These are phyloP conservation scores for Ptilodon capucinus DNA, from an alignment of 2,888 invertebrate genomes.

Conservation along the genomic window DNA sequence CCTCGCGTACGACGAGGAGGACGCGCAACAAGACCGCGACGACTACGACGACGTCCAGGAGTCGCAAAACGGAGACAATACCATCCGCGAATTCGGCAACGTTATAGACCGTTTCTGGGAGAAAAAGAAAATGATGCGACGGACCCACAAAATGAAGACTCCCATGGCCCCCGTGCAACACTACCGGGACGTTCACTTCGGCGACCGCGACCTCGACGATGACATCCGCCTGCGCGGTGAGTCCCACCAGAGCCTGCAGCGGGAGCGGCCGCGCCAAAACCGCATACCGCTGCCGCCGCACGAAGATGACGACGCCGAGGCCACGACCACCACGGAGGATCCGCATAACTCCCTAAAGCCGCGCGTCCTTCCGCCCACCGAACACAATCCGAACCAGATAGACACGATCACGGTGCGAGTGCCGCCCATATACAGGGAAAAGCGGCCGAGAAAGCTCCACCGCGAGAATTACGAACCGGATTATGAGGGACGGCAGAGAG, in stretches of 20 bases:
- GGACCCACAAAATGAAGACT: conserved; percentile 28
- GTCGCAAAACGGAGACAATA: conserved; percentile 57
- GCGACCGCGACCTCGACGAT: conserved; percentile 58
- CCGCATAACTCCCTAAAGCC: conserved; percentile 65
- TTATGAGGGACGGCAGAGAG: conserved; percentile 39
- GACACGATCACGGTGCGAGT: conserved; percentile 78
- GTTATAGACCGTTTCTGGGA: conserved; percentile 75
- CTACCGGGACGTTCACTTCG: conserved; percentile 72
- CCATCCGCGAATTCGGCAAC: conserved; percentile 61
- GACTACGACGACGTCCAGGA: conserved; percentile 74
- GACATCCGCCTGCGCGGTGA: conserved; percentile 40
- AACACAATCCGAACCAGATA: conserved; percentile 75
- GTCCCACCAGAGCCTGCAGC: conserved; percentile 52
- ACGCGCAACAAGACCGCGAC: conserved; percentile 49
- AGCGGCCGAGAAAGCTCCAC: conserved; percentile 70
- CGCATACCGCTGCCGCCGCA: conserved; percentile 44
- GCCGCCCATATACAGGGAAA: conserved; percentile 74
- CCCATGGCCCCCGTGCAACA: conserved; percentile 52
- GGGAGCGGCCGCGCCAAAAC: conserved; percentile 43
- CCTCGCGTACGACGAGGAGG: conserved; percentile 59
- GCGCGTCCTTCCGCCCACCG: conserved; percentile 73
- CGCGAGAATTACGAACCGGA: conserved; percentile 63
- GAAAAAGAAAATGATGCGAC: conserved; percentile 41
- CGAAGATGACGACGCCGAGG: conserved; percentile 61
- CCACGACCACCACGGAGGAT: conserved; percentile 73